These are phyloP conservation scores for Fringilla coelebs DNA, from an alignment of 2,797 vertebrate species.

Conservation along the genomic window DNA sequence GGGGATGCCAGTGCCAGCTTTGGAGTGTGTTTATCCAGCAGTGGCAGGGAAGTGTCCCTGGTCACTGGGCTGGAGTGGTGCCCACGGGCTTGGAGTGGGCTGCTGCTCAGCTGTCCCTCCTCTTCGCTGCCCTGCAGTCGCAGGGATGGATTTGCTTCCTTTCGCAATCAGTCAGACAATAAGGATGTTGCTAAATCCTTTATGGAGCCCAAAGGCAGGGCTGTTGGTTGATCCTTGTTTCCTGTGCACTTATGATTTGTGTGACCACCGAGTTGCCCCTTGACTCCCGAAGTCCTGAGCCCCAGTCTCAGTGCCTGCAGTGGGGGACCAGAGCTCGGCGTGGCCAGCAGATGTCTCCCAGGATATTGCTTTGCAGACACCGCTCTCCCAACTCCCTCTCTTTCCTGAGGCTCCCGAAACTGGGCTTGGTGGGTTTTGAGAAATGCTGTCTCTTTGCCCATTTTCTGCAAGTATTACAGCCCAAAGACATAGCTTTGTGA, in stretches of 20 bases:
- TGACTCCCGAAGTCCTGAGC: not conserved
- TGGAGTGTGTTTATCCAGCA: not conserved
- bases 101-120: conserved; percentile 3
- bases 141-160: conserved; percentile 26
- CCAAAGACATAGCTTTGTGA: not conserved
- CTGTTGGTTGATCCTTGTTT: not conserved
- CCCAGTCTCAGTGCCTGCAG: not conserved
- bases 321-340: not conserved
- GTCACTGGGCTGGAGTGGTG: conserved; percentile 24
- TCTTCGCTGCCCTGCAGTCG: not conserved
- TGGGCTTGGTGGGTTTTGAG: not conserved
- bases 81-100: not conserved
- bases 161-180: conserved; percentile 26
- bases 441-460: not conserved
- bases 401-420: not conserved
- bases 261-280: not conserved
- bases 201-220: not conserved
- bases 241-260: not conserved
- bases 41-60: not conserved
- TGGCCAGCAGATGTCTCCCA: conserved; percentile 59
- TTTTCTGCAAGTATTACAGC: not conserved
- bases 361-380: conserved; percentile 35
- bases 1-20: not conserved
- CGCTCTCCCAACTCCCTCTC: not conserved
- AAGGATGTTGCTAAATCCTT: conserved; percentile 29